phyloP scores from a whole-genome alignment of 2,113 vertebrate species.

The Neotoma lepida region DNA sequence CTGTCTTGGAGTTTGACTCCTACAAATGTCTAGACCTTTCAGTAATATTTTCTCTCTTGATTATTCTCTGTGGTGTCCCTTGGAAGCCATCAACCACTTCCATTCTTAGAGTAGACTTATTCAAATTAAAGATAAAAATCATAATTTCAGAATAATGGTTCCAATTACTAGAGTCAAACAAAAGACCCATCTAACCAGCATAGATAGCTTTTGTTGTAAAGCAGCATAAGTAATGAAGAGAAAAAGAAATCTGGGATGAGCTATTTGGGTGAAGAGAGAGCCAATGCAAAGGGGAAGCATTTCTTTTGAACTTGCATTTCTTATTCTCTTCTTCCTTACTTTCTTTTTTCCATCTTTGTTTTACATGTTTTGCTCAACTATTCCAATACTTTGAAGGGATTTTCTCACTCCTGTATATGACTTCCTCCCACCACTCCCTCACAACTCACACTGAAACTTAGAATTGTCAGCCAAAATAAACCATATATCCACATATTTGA shows the following conservation, averaged over 20 bases:
- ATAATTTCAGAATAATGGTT: background rate
- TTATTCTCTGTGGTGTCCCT: background rate
- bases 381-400: background rate
- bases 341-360: background rate
- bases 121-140: background rate
- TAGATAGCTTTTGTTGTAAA: background rate
- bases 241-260: background rate
- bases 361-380: conserved; percentile 18
- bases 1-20: background rate
- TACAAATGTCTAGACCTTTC: background rate
- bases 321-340: background rate
- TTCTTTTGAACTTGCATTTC: background rate
- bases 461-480: background rate
- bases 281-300: background rate
- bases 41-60: background rate
- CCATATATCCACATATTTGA: background rate
- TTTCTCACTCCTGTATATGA: background rate
- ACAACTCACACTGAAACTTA: background rate
- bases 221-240: background rate
- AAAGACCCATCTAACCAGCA: background rate
- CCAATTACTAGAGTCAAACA: background rate
- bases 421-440: no score
- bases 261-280: background rate
- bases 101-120: background rate
- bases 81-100: background rate